Evolutionary conservation across 2,113 vertebrate genomes (phyloP).

Genomic region (Carollia perspicillata): DNA sequence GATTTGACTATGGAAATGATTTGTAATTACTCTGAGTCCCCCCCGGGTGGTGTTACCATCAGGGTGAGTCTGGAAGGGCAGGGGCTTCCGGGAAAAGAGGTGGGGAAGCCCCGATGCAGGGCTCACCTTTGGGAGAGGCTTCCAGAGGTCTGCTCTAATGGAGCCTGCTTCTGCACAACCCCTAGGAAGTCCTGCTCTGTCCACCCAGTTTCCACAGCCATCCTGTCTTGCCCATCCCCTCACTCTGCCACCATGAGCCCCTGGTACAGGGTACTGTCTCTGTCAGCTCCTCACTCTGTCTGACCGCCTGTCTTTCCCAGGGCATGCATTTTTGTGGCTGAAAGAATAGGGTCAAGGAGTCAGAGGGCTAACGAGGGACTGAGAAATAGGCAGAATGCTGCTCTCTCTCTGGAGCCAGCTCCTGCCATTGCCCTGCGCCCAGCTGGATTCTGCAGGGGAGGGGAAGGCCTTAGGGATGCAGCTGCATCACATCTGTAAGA

Average conservation of each 20-base stretch:
- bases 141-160: neutral
- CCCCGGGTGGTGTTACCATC: conserved; percentile 55
- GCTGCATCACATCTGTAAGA: conserved; percentile 71
- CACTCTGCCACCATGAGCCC: neutral
- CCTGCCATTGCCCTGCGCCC: neutral
- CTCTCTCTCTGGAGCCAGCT: neutral
- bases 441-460: conserved; percentile 27
- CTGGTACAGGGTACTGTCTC: neutral
- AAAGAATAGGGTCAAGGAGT: conserved; percentile 27
- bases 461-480: conserved; percentile 54
- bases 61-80: conserved; percentile 61
- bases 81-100: conserved; percentile 47
- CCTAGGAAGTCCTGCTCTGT: neutral
- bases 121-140: neutral
- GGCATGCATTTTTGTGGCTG: neutral
- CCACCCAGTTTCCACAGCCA: neutral
- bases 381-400: neutral
- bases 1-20: conserved; percentile 89
- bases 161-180: neutral
- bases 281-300: neutral
- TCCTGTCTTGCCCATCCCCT: neutral
- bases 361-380: neutral
- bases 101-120: conserved; percentile 42
- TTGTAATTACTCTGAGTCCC: conserved; percentile 89
- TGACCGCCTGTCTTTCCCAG: neutral